Conservation (phyloP, 2,888 invertebrate genomes). For the Pilophorus perplexus region DNA sequence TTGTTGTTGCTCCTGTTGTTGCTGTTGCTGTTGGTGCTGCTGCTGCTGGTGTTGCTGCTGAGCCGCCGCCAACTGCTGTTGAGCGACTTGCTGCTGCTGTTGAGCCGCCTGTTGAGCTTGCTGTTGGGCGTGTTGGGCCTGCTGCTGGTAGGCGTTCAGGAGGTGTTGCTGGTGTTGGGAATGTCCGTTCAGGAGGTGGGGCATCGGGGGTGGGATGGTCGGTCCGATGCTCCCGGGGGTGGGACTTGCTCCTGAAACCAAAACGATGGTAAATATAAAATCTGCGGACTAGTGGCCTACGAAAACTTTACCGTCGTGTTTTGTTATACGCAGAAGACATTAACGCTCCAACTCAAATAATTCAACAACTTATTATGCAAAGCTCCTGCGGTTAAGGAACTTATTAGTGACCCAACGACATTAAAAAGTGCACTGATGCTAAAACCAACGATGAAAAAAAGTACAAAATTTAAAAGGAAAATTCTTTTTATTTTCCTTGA, state of each 20-base stretch:
- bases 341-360: too few relatives aligned
- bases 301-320: too few relatives aligned
- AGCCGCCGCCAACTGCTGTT: slow-evolving; percentile 50
- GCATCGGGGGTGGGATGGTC: slow-evolving; percentile 43
- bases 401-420: too few relatives aligned
- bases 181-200: slow-evolving; percentile 47
- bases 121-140: slow-evolving; percentile 58
- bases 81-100: slow-evolving; percentile 42
- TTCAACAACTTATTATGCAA: too few relatives aligned
- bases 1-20: slow-evolving; percentile 42
- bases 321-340: too few relatives aligned
- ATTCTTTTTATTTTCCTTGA: too few relatives aligned
- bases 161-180: slow-evolving; percentile 44
- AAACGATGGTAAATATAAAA: too few relatives aligned
- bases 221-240: slow-evolving; percentile 42
- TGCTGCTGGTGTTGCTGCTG: slow-evolving; percentile 38
- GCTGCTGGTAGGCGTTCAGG: slow-evolving; percentile 57
- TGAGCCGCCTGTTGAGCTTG: slow-evolving; percentile 43
- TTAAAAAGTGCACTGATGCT: too few relatives aligned
- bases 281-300: too few relatives aligned
- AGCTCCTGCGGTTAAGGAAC: too few relatives aligned
- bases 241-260: slow-evolving; percentile 45
- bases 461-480: too few relatives aligned
- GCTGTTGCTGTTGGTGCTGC: slow-evolving; percentile 44
- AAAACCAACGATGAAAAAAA: too few relatives aligned